Evolutionary conservation across 2,797 vertebrate genomes (phyloP).

Genomic region (Peromyscus melanophrys): DNA sequence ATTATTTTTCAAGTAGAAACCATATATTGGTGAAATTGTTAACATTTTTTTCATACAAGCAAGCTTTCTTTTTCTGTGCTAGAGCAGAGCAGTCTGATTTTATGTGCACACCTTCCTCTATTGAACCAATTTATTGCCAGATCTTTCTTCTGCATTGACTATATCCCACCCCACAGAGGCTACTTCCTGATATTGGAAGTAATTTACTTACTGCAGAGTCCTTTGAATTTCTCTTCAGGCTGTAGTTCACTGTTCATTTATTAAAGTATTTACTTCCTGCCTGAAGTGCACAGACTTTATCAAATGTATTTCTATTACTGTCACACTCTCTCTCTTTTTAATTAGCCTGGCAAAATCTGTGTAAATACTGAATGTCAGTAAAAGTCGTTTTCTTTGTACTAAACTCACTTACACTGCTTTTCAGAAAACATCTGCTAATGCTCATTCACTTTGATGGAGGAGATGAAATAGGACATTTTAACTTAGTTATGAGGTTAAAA

Average conservation of each 20-base stretch:
- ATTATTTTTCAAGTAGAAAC: neutral
- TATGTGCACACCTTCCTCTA: neutral
- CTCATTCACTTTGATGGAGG: neutral
- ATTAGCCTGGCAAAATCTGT: neutral
- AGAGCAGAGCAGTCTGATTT: neutral
- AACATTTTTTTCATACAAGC: neutral
- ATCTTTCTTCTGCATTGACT: neutral
- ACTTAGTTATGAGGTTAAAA: neutral
- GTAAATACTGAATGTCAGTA: neutral
- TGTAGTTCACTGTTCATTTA: neutral
- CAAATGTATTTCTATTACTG: constrained; percentile 41
- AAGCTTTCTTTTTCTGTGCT: neutral
- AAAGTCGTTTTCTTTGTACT: neutral
- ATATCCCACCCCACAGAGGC: neutral
- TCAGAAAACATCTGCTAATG: neutral
- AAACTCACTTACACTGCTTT: constrained; percentile 8
- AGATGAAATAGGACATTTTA: neutral
- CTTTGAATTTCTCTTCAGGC: constrained; percentile 37
- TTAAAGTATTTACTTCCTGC: constrained; percentile 62
- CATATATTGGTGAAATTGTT: neutral
- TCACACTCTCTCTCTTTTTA: constrained; percentile 46
- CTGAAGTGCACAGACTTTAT: constrained; percentile 8
- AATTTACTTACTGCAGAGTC: neutral
- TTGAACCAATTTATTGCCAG: neutral
- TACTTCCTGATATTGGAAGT: neutral